Evolutionary conservation across 2,113 vertebrate genomes (phyloP).

Genomic region (Myanophis thanlyinensis): DNA sequence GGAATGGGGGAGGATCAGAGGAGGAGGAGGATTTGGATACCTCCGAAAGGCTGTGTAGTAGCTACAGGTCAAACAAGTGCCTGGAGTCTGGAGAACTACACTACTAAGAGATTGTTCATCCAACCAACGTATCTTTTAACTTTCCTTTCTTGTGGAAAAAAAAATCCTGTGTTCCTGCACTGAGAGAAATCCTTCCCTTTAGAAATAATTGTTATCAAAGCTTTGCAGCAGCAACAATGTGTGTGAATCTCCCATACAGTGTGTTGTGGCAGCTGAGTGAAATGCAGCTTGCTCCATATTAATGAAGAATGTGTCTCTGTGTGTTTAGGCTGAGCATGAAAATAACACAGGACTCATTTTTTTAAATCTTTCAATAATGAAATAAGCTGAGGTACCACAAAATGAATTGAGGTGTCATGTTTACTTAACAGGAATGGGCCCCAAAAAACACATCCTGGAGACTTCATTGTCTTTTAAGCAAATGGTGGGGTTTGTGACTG

Average conservation of each 20-base stretch:
- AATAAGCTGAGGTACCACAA: neutral
- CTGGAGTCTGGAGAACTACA: neutral
- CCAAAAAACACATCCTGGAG: neutral
- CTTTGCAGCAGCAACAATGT: neutral
- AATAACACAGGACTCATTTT: too few species aligned
- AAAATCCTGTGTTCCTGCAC: slow-evolving; percentile 47
- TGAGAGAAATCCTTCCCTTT: slow-evolving; percentile 40
- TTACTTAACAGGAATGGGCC: neutral
- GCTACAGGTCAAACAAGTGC: neutral
- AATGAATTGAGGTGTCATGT: neutral
- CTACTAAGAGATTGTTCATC: neutral
- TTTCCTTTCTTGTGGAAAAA: neutral
- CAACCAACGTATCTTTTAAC: neutral
- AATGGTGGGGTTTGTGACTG: neutral
- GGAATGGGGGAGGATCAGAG: neutral
- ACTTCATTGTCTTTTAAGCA: neutral
- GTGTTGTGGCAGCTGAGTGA: slow-evolving; percentile 20
- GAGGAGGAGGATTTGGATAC: neutral
- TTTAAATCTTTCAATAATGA: neutral
- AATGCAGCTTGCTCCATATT: slow-evolving; percentile 10
- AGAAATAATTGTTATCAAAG: slow-evolving; percentile 55
- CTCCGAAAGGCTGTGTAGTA: neutral
- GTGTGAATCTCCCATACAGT: slow-evolving; percentile 37
- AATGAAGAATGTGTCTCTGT: neutral
- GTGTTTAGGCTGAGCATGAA: neutral